A percentile compares a stretch with the other conserved stretches of the same genome.
Evolutionary conservation across 2,797 vertebrate genomes (phyloP).

Genomic region (Eulemur coronatus): DNA sequence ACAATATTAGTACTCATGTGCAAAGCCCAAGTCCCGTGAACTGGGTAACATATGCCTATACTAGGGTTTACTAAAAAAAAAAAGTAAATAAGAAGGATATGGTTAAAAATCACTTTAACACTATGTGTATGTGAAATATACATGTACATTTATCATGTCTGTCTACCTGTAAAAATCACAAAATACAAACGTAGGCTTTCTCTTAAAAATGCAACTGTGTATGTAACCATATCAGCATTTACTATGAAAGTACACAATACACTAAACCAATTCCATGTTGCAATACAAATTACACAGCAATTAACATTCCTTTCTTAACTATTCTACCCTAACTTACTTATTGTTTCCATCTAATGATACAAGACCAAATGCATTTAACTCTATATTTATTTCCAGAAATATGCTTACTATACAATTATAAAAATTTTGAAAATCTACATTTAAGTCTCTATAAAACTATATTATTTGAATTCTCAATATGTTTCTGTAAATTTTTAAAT

Average conservation of each 20-base stretch:
- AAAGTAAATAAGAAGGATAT: not conserved
- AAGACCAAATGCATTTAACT: not conserved
- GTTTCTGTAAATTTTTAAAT: conserved; percentile 3
- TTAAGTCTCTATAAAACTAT: not conserved
- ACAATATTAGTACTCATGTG: not conserved
- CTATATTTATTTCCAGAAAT: conserved; percentile 5
- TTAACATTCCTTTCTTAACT: conserved; percentile 21
- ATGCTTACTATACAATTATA: not conserved
- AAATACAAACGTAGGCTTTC: conserved; percentile 9
- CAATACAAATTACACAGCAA: not conserved
- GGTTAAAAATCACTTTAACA: not conserved
- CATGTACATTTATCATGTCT: not conserved
- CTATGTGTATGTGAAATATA: not conserved
- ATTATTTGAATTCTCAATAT: conserved; percentile 9
- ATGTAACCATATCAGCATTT: not conserved
- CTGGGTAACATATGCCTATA: not conserved
- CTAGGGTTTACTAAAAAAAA: not conserved
- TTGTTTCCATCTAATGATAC: not conserved
- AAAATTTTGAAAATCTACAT: not conserved
- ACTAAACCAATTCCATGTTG: not conserved
- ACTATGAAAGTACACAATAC: not conserved
- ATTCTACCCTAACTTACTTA: not conserved
- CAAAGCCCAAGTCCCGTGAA: not conserved
- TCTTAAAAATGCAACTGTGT: conserved; percentile 3
- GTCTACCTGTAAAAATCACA: not conserved